phyloP scores from a whole-genome alignment of 2,888 invertebrate species.

The Drosophila quinaria region DNA sequence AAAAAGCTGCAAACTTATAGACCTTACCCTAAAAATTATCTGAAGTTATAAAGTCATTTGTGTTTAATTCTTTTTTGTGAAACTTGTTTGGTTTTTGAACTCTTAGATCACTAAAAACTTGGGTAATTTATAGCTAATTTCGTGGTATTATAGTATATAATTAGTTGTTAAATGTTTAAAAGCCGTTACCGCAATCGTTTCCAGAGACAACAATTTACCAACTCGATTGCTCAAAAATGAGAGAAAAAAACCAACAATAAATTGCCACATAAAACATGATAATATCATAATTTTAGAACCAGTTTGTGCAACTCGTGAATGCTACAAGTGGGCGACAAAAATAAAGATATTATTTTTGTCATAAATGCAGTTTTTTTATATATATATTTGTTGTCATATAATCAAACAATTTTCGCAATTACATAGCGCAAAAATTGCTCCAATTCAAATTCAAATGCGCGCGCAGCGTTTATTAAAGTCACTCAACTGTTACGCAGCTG shows the following conservation, averaged over 20 bases:
- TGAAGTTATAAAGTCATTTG: background rate
- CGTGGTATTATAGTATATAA: background rate
- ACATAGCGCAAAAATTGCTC: conserved; percentile 20
- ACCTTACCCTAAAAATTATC: background rate
- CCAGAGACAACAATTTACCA: conserved; percentile 31
- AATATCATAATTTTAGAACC: conserved; percentile 49
- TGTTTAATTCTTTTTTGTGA: background rate
- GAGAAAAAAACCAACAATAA: conserved; percentile 6
- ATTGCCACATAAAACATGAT: conserved; percentile 38
- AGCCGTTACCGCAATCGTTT: conserved; percentile 11
- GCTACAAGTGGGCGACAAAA: conserved; percentile 31
- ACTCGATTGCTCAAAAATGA: conserved; percentile 16
- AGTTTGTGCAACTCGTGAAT: conserved; percentile 37
- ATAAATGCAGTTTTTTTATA: conserved; percentile 3
- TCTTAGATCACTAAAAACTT: background rate
- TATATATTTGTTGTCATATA: conserved; percentile 24
- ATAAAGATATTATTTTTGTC: conserved; percentile 22
- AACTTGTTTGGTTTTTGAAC: background rate
- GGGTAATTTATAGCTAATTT: background rate
- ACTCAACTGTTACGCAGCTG: conserved; percentile 24
- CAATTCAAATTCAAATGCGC: conserved; percentile 33
- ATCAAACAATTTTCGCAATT: conserved; percentile 45
- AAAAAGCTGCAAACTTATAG: background rate
- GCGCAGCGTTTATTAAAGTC: conserved; percentile 23
- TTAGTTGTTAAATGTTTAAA: conserved; percentile 32